A percentile compares a stretch with the other conserved stretches of the same genome.
phyloP scores from a whole-genome alignment of 2,113 vertebrate species.

The Rattus rattus region DNA sequence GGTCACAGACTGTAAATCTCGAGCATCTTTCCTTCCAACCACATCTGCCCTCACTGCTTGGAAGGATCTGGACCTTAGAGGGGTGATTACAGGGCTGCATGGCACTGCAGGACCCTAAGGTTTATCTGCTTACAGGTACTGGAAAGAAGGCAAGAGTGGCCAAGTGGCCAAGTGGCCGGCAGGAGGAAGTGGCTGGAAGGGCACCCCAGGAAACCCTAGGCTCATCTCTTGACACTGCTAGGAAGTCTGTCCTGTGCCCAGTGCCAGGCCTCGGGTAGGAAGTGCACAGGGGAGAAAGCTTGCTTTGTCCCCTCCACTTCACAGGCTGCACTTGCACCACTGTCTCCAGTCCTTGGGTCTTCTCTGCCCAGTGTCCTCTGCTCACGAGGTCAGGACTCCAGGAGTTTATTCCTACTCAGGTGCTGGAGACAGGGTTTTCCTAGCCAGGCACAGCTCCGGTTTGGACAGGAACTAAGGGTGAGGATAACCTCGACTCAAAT shows the following conservation, averaged over 20 bases:
- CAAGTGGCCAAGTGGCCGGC: no score
- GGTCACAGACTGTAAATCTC: constrained; percentile 67
- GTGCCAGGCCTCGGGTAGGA: neutral
- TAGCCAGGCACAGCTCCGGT: neutral
- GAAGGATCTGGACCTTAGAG: neutral
- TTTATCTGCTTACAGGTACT: neutral
- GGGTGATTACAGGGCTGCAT: neutral
- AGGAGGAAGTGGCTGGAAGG: neutral
- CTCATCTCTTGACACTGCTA: neutral
- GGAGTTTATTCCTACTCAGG: neutral
- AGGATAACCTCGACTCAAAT: neutral
- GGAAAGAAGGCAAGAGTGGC: neutral
- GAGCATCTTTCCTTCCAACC: constrained; percentile 50
- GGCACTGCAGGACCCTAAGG: constrained; percentile 1
- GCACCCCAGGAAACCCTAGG: neutral
- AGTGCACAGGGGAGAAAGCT: neutral
- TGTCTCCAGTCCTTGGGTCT: neutral
- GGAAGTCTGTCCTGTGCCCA: neutral
- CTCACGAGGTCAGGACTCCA: neutral
- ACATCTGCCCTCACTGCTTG: constrained; percentile 51
- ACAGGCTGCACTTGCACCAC: neutral
- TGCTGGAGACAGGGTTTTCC: neutral
- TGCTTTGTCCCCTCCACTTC: neutral
- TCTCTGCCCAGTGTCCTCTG: neutral
- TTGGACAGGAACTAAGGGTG: neutral